Base-by-base conservation (phyloP, 2,113 vertebrate genomes). In the Hipposideros armiger region DNA sequence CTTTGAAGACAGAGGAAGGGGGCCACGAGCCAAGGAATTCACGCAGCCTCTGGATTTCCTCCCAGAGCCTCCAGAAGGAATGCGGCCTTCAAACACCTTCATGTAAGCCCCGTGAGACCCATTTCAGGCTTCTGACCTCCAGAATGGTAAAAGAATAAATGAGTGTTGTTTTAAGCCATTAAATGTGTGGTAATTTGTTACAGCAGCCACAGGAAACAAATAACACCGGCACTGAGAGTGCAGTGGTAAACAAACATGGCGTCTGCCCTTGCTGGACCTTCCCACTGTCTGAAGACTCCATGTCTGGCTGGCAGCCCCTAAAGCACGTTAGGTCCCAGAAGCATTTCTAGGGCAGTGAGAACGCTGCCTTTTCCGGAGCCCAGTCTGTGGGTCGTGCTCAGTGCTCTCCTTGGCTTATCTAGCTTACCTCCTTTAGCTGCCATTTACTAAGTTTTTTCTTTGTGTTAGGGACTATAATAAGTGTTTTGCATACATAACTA, bases 401-500 rank as follows among this genome's bases (percentile, higher is more conserved):
- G 24, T 16, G 72, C 24, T 77, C 17, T 66, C 45, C 58, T 81
- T 32, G 69, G 19, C 69, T 73, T 52, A 4, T 16, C 67, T 58
- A 45, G 45, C 47, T 84, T 66, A 56, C 30, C 30, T 64, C 14
- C 56, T 54, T 42, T 1, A 30, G n/a, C 67, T 93, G 30, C 42
- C 10, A 1, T 14, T 22, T 58, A 69, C 4, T 52, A 56, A 54
- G 36, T 62, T 72, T 83, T 66, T 80, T 66, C 82, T 82, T 3
- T 13, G 14, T 60, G n/a, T 28, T 30, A 36, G 7, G 64, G 36
- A 62, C 72, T 42, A 11, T 17, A 16, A 40, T 84, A 24, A 30
- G 16, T 69, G 22, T 81, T 96, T 96, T 96, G 88, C 90, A 82
- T 87, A 76, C 2, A 5, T 15, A 56, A 66, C 96, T 96, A 92